Conservation (phyloP, 2,888 invertebrate species). For the Hesperia comma region DNA sequence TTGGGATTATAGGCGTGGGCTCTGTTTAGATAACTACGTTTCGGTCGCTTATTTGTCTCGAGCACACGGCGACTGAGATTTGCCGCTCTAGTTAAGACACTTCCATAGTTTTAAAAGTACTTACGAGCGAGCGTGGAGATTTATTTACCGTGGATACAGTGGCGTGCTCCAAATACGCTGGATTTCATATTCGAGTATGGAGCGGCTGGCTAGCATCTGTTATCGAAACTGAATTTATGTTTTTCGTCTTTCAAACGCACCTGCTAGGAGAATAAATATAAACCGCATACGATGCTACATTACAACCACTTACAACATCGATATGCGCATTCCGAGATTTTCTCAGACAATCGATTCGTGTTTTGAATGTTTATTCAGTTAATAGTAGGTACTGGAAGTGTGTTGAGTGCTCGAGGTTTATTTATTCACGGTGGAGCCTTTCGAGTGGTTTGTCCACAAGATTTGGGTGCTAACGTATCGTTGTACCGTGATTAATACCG, state of each 20-base stretch:
- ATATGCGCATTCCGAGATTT: slow-evolving; percentile 47
- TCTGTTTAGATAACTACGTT: slow-evolving; percentile 69
- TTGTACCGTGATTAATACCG: slow-evolving; percentile 62
- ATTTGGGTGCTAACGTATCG: slow-evolving; percentile 60
- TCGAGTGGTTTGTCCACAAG: slow-evolving; percentile 70
- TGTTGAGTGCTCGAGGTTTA: slow-evolving; percentile 40
- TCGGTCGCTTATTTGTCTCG: slow-evolving; percentile 67
- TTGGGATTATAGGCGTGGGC: slow-evolving; percentile 62
- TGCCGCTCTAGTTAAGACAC: slow-evolving; percentile 40
- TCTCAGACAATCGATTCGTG: slow-evolving; percentile 54
- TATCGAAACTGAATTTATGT: slow-evolving; percentile 77
- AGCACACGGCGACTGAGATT: slow-evolving; percentile 56
- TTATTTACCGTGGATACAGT: slow-evolving; percentile 66
- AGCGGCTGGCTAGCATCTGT: slow-evolving; percentile 75
- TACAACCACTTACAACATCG: slow-evolving; percentile 44
- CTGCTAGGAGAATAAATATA: slow-evolving; percentile 70
- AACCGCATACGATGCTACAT: slow-evolving; percentile 47
- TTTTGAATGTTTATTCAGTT: slow-evolving; percentile 64
- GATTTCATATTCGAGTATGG: slow-evolving; percentile 64
- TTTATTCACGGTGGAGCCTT: slow-evolving; percentile 52
- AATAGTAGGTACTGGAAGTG: slow-evolving; percentile 59
- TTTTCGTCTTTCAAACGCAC: slow-evolving; percentile 76
- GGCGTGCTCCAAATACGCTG: slow-evolving; percentile 63
- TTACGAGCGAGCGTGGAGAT: slow-evolving; percentile 43
- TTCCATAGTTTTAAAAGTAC: slow-evolving; percentile 31